phyloP scores from a whole-genome alignment of 2,113 vertebrate species.

The Aphelocoma coerulescens region DNA sequence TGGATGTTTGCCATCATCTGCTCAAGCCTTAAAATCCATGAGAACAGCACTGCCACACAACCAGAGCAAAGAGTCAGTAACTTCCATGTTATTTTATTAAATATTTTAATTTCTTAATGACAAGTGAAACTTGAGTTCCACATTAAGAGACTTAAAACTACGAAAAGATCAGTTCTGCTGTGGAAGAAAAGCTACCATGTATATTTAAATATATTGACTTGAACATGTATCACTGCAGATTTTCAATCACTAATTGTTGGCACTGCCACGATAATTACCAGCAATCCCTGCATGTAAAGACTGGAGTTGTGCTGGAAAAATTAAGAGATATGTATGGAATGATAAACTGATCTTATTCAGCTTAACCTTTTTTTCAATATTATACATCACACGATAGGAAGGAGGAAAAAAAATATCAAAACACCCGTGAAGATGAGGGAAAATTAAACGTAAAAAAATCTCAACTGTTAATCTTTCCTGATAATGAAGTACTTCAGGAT shows the following conservation, averaged over 20 bases:
- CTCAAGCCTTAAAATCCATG: background rate
- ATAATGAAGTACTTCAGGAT: conserved; percentile 61
- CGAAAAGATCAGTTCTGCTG: background rate
- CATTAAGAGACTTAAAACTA: background rate
- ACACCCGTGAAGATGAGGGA: background rate
- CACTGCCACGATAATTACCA: background rate
- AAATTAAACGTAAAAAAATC: conserved; percentile 25
- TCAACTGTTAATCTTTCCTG: conserved; percentile 48
- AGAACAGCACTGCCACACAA: background rate
- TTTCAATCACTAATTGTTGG: background rate
- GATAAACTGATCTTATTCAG: background rate
- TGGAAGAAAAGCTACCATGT: background rate
- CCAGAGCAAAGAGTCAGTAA: background rate
- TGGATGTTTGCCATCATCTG: background rate
- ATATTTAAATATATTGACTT: background rate
- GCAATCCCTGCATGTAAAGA: background rate
- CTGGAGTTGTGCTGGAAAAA: background rate
- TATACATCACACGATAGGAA: background rate
- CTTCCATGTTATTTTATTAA: background rate
- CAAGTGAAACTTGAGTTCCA: background rate
- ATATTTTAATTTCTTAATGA: background rate
- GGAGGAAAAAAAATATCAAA: background rate
- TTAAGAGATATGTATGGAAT: background rate
- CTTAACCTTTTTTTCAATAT: background rate
- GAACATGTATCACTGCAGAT: background rate